A percentile compares a stretch with the other conserved stretches of the same genome.
These are phyloP conservation scores for Brachionus manjavacas DNA, from an alignment of 1,140 invertebrate species.

Conservation along the genomic window DNA sequence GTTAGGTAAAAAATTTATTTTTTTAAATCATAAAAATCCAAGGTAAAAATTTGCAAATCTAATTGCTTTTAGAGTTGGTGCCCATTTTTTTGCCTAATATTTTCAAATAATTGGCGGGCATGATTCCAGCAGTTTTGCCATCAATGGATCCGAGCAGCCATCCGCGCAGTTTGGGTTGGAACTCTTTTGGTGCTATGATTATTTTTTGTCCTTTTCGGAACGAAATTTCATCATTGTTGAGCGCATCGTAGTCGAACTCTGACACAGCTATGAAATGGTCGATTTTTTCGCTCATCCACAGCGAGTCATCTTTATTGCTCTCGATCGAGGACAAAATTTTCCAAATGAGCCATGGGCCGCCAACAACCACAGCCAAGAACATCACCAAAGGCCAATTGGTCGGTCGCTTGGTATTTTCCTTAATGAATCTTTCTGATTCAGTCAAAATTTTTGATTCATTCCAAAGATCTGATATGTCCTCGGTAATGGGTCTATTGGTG, in stretches of 20 bases:
- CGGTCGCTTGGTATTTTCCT: conserved; percentile 40
- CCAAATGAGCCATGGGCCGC: conserved; percentile 84
- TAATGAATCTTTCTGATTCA: conserved; percentile 41
- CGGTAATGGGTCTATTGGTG: conserved; percentile 42
- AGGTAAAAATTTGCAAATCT: neutral
- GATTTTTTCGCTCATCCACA: conserved; percentile 65
- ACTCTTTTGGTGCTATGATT: conserved; percentile 70
- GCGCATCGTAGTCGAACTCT: conserved; percentile 70
- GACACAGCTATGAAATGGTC: conserved; percentile 69
- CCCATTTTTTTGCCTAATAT: conserved; percentile 50
- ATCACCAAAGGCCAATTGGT: conserved; percentile 64
- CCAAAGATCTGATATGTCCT: conserved; percentile 40
- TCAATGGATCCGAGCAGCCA: conserved; percentile 62
- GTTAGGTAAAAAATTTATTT: neutral
- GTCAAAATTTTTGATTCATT: conserved; percentile 41
- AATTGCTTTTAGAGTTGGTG: neutral
- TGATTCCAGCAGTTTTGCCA: conserved; percentile 66
- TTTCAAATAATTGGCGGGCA: conserved; percentile 75
- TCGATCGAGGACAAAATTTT: conserved; percentile 68
- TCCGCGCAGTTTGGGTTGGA: conserved; percentile 65
- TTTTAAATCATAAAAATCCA: too few relatives aligned
- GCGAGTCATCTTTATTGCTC: conserved; percentile 59
- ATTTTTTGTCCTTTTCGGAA: conserved; percentile 72
- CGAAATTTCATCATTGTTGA: conserved; percentile 70
- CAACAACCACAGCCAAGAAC: conserved; percentile 78